These are phyloP conservation scores for Vidua macroura DNA, from an alignment of 2,113 vertebrate genomes.

Conservation along the genomic window DNA sequence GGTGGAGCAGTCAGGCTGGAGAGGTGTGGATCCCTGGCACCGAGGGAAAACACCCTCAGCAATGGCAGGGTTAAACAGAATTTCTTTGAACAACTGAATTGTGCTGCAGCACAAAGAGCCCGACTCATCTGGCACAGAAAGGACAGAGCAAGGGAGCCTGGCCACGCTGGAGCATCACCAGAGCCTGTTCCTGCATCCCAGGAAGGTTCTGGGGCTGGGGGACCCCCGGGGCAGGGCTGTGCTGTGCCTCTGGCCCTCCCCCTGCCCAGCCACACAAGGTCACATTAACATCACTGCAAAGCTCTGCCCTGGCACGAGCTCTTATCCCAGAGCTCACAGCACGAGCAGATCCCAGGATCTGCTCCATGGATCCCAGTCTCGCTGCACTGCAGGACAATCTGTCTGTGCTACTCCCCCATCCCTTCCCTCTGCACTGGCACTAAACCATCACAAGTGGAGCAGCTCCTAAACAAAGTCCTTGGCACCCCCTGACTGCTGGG, in stretches of 20 bases:
- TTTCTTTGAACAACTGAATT: neutral
- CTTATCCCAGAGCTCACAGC: neutral
- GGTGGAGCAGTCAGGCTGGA: neutral
- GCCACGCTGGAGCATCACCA: neutral
- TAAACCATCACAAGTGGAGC: neutral
- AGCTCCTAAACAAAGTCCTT: neutral
- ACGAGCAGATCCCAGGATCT: neutral
- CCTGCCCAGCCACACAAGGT: neutral
- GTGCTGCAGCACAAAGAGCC: neutral
- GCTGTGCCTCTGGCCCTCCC: neutral
- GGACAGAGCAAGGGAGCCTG: neutral
- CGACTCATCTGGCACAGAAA: rapidly evolving
- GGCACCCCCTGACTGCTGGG: neutral
- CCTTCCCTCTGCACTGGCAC: neutral
- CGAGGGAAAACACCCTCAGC: neutral
- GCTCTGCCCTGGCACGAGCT: neutral
- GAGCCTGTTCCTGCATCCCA: rapidly evolving
- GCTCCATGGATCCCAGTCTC: neutral
- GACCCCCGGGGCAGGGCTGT: neutral
- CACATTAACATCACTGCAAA: rapidly evolving
- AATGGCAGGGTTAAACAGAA: neutral
- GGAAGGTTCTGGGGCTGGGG: neutral
- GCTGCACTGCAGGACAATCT: neutral
- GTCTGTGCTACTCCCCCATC: neutral
- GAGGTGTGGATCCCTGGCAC: neutral